Evolutionary conservation across 2,888 invertebrate species (phyloP).

Genomic region (Hermaeophaga mercurialis): DNA sequence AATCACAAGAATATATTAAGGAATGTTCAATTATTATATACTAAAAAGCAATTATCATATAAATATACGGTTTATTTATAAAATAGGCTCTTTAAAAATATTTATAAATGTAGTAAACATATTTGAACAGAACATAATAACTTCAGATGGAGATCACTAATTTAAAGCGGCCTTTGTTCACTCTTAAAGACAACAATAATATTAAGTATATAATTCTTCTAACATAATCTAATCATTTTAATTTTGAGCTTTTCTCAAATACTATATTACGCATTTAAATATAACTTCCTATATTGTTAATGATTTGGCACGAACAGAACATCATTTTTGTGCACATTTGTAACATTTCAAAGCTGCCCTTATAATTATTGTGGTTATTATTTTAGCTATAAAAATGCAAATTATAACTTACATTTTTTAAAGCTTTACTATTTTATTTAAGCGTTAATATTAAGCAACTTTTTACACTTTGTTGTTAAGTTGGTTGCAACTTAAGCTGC

Average conservation of each 20-base stretch:
- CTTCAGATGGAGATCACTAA: conserved; percentile 21
- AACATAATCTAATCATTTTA: background rate
- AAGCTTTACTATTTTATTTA: no score
- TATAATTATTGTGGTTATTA: no score
- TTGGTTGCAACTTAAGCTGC: no score
- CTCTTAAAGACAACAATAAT: background rate
- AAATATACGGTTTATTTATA: conserved; percentile 21
- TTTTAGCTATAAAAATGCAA: no score
- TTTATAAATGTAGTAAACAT: conserved; percentile 15
- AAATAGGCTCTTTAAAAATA: conserved; percentile 17
- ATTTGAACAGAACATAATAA: conserved; percentile 13
- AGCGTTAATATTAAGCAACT: no score
- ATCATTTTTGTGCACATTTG: no score
- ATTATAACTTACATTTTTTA: no score
- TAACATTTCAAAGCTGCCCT: no score
- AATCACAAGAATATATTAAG: conserved; percentile 45
- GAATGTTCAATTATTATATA: conserved; percentile 42
- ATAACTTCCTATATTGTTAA: background rate
- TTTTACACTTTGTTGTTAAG: no score
- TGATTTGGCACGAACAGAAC: conserved; percentile 11
- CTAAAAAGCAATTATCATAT: conserved; percentile 25
- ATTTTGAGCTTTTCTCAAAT: no score
- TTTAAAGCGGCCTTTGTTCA: conserved; percentile 11
- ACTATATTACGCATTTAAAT: background rate
- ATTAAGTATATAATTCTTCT: no score